These are phyloP conservation scores for Melanerpes formicivorus DNA, from an alignment of 2,113 vertebrate genomes.

Conservation along the genomic window DNA sequence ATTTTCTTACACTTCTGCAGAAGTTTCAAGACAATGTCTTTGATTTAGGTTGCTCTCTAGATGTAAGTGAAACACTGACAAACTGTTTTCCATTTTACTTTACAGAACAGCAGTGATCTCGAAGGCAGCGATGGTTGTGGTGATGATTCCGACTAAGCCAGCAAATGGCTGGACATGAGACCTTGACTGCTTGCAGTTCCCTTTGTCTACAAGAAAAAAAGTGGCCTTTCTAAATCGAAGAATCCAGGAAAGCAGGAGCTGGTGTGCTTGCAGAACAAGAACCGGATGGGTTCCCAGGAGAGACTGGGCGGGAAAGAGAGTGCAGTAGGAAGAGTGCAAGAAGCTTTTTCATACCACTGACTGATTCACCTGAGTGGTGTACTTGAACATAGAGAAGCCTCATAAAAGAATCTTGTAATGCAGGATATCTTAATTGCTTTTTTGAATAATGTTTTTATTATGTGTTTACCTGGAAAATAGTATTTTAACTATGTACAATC, in stretches of 20 bases:
- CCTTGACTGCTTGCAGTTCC: background rate
- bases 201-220: background rate
- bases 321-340: background rate
- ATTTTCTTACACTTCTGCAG: background rate
- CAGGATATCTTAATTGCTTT: background rate
- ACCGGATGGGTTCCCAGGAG: background rate
- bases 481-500: conserved; percentile 44
- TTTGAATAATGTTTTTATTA: conserved; percentile 43
- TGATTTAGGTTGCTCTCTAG: background rate
- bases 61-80: background rate
- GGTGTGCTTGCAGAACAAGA: background rate
- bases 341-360: background rate
- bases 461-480: conserved; percentile 25
- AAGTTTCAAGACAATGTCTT: background rate
- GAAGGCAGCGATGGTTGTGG: conserved; percentile 71
- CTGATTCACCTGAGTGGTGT: background rate
- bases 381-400: conserved; percentile 38
- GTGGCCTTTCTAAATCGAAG: conserved; percentile 14
- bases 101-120: conserved; percentile 57
- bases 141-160: conserved; percentile 70
- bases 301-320: background rate
- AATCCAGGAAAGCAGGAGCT: background rate
- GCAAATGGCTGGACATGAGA: background rate
- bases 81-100: background rate
- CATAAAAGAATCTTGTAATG: background rate